Evolutionary conservation across 2,113 vertebrate species (phyloP), one percentile per base, ranked within the genome.

Genomic region (Chrysochloris asiatica): DNA sequence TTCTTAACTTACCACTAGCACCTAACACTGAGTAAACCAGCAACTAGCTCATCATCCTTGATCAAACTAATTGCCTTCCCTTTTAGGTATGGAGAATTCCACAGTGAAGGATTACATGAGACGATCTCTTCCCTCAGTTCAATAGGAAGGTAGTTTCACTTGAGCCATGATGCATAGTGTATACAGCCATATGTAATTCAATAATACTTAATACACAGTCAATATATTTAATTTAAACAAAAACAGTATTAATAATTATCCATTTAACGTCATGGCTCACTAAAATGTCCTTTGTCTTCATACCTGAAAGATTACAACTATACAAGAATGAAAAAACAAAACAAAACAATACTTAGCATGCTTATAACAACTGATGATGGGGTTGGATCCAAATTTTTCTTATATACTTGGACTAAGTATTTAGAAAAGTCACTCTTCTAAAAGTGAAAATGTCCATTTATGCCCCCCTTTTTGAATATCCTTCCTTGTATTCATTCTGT

Each of bases 371-470:
- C 4, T 19, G n/a, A n/a, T n/a, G 4, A 72, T 3, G 9, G 0
- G 3, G 13, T 90, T 10, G 2, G 2, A 6, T 59, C 59, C 6
- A 4, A 9, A 50, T 10, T 47, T 56, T 88, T 36, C 26, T 83
- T 78, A 12, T n/a, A 28, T 6, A 33, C 71, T 26, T 28, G 16
- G 16, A 19, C 52, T 67, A 72, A 61, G n/a, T 19, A 84, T 73
- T 89, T 86, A 52, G 86, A 59, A 50, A 19, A 89, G 28, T 43
- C 30, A 77, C 8, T 89, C 54, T 83, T 86, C 52, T 73, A 61
- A 95, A 94, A 92, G 41, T 0, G 1, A 10, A 85, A 90, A 69
- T 75, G n/a, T n/a, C n/a, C n/a, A n/a, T n/a, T n/a, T n/a, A n/a
- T n/a, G n/a, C n/a, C 36, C 28, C 19, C 38, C n/a, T 7, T n/a